Conservation (phyloP, 2,797 vertebrate genomes). For the Coregonus ussuriensis region DNA sequence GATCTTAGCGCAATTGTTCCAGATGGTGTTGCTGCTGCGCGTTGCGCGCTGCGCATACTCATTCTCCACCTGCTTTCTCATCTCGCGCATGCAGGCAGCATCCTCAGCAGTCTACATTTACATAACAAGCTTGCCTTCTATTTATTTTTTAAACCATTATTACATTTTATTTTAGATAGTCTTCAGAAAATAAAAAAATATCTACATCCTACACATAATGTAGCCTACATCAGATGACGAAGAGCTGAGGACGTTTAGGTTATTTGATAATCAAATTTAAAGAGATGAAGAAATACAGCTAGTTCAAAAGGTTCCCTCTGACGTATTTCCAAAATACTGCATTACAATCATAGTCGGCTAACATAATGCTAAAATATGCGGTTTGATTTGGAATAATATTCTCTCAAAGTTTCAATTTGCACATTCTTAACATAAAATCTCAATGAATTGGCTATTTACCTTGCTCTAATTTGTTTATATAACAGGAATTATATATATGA, state of each 20-base stretch:
- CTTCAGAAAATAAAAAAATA: too few relatives aligned
- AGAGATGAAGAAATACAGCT: neutral
- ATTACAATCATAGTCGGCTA: neutral
- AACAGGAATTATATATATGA: too few relatives aligned
- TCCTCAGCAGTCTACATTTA: neutral
- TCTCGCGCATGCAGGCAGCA: slow-evolving; percentile 45
- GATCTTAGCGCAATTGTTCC: slow-evolving; percentile 56
- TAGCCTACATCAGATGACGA: too few relatives aligned
- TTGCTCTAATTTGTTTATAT: too few relatives aligned
- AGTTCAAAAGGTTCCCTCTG: neutral
- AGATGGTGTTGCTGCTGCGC: slow-evolving; percentile 67
- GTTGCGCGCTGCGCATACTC: slow-evolving; percentile 69
- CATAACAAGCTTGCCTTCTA: neutral
- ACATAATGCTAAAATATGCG: neutral
- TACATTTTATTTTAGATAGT: neutral
- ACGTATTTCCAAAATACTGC: neutral
- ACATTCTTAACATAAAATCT: neutral
- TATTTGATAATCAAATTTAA: neutral
- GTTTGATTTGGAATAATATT: neutral
- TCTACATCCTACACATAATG: neutral
- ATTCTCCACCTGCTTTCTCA: slow-evolving; percentile 13
- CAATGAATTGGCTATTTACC: too few relatives aligned
- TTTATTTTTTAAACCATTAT: neutral
- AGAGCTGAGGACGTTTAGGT: too few relatives aligned
- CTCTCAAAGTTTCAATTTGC: neutral